phyloP scores from a whole-genome alignment of 2,113 vertebrate species.

The Cromileptes altivelis region DNA sequence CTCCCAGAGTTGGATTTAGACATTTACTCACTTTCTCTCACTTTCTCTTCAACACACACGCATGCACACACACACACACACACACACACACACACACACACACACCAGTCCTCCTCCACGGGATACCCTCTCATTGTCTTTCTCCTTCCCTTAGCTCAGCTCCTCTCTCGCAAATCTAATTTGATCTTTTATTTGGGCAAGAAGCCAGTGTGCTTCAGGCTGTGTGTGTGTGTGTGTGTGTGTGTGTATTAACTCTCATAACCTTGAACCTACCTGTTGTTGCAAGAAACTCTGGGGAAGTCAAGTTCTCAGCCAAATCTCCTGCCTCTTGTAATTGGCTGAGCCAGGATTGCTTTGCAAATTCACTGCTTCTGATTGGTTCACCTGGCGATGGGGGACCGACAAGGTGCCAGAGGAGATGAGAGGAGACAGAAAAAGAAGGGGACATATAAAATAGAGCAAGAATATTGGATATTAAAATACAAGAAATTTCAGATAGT shows the following conservation, averaged over 20 bases:
- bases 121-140: conserved; percentile 37
- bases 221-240: conserved; percentile 37
- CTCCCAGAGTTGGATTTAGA: neutral
- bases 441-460: neutral
- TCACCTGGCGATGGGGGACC: neutral
- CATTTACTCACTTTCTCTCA: neutral
- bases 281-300: conserved; percentile 23
- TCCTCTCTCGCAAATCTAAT: conserved; percentile 45
- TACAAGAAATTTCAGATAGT: too few relatives aligned
- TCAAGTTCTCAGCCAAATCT: conserved; percentile 11
- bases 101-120: conserved; percentile 1
- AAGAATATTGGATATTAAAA: too few relatives aligned
- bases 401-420: neutral
- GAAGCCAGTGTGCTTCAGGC: conserved; percentile 31
- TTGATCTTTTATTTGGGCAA: conserved; percentile 52
- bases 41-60: too few relatives aligned
- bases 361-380: conserved; percentile 21
- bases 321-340: conserved; percentile 18
- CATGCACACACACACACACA: conserved; percentile 5
- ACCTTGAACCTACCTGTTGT: conserved; percentile 57
- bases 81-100: neutral
- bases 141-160: conserved; percentile 26
- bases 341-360: neutral
- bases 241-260: conserved; percentile 7
- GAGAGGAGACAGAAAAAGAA: neutral